Base-by-base conservation (phyloP, 1,140 invertebrate species). In the Theocolax elegans region DNA sequence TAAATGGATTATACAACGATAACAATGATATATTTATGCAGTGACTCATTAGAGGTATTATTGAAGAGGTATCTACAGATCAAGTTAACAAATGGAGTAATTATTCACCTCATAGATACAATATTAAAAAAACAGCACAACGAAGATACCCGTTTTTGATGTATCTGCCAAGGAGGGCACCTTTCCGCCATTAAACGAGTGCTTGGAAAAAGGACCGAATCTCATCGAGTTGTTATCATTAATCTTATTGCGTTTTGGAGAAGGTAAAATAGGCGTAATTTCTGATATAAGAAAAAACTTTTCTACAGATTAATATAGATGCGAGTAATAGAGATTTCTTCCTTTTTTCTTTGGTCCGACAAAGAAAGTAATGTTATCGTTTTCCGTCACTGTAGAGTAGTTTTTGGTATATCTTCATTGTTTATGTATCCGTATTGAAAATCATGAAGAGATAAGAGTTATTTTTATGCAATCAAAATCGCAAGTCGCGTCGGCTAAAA, bases 211-310 rank as follows among this genome's bases (percentile, higher is more conserved):
- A 27, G 82, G 79, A 27, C 62, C 40, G 19, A 65, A 64, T n/a
- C 48, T 64, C 31, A 58, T 58, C 35, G 35, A 58, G 7, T 19
- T 58, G 15, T 4, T 86, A 12, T 77, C 82, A 17, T 25, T 72
- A 1, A 63, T 83, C 27, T 51, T 87, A 19, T 21, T 79, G 12
- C 53, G 73, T 19, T 87, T 87, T 72, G 49, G 83, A 49, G 63
- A 42, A 53, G 75, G 74, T 13, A 73, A 67, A 38, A 78, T 81
- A 54, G 83, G 79, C 19, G 74, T 85, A 1, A 76, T 77, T 6
- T 73, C 83, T 7, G 84, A 87, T 53, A 84, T 86, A 2, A 67
- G 75, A 54, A 83, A 83, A n/a, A 58, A 83, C 82, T 0, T 87
- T 86, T 76, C 71, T 82, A 25, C 77, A 82, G 68, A 81, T 87